A percentile compares a stretch with the other conserved stretches of the same genome.
Evolutionary conservation across 2,797 vertebrate species (phyloP).

Genomic region (Bovichtus diacanthus): DNA sequence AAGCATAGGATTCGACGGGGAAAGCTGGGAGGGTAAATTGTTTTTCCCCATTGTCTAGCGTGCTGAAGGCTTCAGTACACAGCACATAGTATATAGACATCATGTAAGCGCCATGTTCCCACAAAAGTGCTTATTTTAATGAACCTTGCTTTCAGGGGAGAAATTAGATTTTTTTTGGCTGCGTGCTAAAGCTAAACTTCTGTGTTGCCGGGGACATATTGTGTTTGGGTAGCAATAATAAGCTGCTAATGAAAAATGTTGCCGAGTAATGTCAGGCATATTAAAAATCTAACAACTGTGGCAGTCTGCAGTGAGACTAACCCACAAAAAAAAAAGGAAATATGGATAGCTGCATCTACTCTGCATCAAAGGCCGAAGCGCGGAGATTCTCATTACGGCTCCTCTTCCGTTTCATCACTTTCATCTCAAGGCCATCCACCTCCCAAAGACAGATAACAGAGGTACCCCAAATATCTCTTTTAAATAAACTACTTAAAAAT

Average conservation of each 20-base stretch:
- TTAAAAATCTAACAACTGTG: slow-evolving; percentile 71
- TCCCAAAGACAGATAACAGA: slow-evolving; percentile 69
- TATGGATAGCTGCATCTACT: slow-evolving; percentile 59
- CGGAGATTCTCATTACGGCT: slow-evolving; percentile 72
- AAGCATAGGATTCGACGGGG: not conserved
- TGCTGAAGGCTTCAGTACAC: not conserved
- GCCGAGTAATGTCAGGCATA: slow-evolving; percentile 49
- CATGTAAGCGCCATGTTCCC: not conserved
- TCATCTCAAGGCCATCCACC: slow-evolving; percentile 72
- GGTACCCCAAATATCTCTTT: slow-evolving; percentile 60
- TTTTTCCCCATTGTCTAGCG: not conserved
- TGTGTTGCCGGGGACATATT: slow-evolving; percentile 37
- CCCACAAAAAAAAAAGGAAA: slow-evolving; percentile 27
- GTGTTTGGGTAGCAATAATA: slow-evolving; percentile 53
- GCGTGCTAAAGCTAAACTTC: slow-evolving; percentile 33
- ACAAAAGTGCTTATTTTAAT: slow-evolving; percentile 31
- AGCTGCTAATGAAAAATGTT: slow-evolving; percentile 59
- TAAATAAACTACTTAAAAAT: slow-evolving; percentile 64
- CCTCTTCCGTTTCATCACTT: slow-evolving; percentile 71
- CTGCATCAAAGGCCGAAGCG: slow-evolving; percentile 70
- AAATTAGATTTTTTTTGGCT: slow-evolving; percentile 25
- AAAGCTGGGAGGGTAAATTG: not conserved
- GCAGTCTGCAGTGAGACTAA: slow-evolving; percentile 52
- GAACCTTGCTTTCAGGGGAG: not conserved
- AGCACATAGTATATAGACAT: not conserved